These are phyloP conservation scores for Caprella mutica DNA, from an alignment of 2,888 invertebrate species.

Conservation along the genomic window DNA sequence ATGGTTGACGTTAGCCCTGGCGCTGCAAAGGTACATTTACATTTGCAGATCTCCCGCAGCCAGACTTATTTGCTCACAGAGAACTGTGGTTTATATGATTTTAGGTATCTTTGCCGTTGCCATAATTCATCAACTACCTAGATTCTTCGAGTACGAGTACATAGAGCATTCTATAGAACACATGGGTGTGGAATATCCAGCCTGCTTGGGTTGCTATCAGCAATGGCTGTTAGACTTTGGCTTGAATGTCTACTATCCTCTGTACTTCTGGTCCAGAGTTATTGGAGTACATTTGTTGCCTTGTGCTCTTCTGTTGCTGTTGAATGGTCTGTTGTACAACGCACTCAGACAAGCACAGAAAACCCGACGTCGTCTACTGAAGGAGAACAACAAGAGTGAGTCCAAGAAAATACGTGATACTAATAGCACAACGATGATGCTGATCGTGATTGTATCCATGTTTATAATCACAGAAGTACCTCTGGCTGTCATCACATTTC, in stretches of 20 bases:
- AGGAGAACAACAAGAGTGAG: conserved; percentile 53
- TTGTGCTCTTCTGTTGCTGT: conserved; percentile 72
- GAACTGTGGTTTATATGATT: conserved; percentile 64
- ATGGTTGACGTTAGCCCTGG: conserved; percentile 81
- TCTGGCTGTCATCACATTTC: conserved; percentile 63
- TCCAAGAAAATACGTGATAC: conserved; percentile 65
- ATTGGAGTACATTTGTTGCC: conserved; percentile 84
- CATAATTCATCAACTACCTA: conserved; percentile 65
- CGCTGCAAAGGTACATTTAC: conserved; percentile 86
- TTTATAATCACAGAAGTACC: conserved; percentile 74
- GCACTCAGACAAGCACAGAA: conserved; percentile 74
- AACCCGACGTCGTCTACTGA: conserved; percentile 62
- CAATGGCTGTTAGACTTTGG: conserved; percentile 59
- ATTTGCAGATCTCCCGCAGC: conserved; percentile 86
- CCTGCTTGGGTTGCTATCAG: conserved; percentile 44
- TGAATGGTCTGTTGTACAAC: conserved; percentile 73
- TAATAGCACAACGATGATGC: conserved; percentile 75
- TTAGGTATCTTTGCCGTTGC: conserved; percentile 66
- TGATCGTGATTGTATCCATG: conserved; percentile 74
- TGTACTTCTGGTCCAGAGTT: conserved; percentile 73
- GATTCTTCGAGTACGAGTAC: conserved; percentile 42
- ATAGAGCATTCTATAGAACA: conserved; percentile 24
- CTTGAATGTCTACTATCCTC: conserved; percentile 64
- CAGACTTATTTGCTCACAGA: conserved; percentile 55
- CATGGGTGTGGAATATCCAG: conserved; percentile 14